These are phyloP conservation scores for Apamea sordens DNA, from an alignment of 2,888 invertebrate genomes.

Conservation along the genomic window DNA sequence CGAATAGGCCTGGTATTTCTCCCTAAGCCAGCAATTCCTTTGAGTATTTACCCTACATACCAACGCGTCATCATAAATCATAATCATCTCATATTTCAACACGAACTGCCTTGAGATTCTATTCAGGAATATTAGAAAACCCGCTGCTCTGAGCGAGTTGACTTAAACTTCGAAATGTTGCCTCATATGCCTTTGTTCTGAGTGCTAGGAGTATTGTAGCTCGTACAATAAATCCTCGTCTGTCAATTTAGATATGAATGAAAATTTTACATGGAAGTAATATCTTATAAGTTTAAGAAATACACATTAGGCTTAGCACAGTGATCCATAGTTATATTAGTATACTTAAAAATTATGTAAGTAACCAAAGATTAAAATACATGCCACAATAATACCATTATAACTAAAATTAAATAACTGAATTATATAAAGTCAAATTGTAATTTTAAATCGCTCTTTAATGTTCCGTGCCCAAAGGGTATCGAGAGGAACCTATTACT, in stretches of 20 bases:
- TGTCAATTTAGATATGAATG: background rate
- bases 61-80: background rate
- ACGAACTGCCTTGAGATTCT: slow-evolving; percentile 3
- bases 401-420: too few species aligned
- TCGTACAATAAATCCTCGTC: slow-evolving; percentile 8
- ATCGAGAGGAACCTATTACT: too few species aligned
- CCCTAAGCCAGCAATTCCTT: background rate
- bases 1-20: slow-evolving; percentile 89
- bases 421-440: too few species aligned
- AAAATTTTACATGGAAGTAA: background rate
- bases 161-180: slow-evolving; percentile 32
- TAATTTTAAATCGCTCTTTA: background rate
- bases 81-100: slow-evolving; percentile 9
- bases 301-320: background rate
- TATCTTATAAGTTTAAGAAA: background rate
- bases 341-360: too few species aligned
- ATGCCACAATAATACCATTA: too few species aligned
- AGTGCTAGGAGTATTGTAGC: slow-evolving; percentile 2
- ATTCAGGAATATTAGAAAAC: slow-evolving; percentile 9
- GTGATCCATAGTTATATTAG: too few species aligned
- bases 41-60: background rate
- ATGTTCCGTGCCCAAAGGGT: background rate
- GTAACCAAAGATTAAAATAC: too few species aligned
- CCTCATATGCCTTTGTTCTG: background rate
- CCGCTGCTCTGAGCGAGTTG: background rate